Evolutionary conservation across 2,888 invertebrate genomes (phyloP).

Genomic region (Eumerus sabulonum): DNA sequence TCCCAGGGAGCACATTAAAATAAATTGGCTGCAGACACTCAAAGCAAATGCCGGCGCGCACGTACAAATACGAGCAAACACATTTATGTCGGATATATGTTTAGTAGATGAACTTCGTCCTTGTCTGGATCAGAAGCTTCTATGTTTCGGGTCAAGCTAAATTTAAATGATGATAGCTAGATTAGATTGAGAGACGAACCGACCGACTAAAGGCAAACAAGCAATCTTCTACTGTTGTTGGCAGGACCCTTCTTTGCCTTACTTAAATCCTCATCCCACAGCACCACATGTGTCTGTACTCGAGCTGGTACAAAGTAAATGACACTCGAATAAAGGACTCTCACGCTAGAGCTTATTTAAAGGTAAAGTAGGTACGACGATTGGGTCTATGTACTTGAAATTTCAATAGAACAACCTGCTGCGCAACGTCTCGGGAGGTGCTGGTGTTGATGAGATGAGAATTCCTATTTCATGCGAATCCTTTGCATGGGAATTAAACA

Average conservation of each 20-base stretch:
- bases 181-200: slow-evolving; percentile 35
- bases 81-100: too few species aligned
- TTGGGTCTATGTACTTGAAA: slow-evolving; percentile 30
- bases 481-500: slow-evolving; percentile 52
- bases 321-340: slow-evolving; percentile 54
- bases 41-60: slow-evolving; percentile 4
- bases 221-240: too few species aligned
- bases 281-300: slow-evolving; percentile 25
- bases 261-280: neutral
- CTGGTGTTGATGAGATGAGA: slow-evolving; percentile 15
- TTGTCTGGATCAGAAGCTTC: slow-evolving; percentile 49
- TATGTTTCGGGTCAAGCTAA: slow-evolving; percentile 54
- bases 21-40: slow-evolving; percentile 63
- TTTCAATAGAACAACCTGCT: slow-evolving; percentile 18
- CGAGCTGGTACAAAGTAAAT: slow-evolving; percentile 49
- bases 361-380: slow-evolving; percentile 7
- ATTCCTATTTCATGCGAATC: slow-evolving; percentile 28
- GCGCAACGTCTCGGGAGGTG: neutral
- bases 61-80: too few species aligned
- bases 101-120: slow-evolving; percentile 56
- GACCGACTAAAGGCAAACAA: neutral
- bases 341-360: slow-evolving; percentile 37
- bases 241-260: too few species aligned
- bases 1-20: slow-evolving; percentile 45
- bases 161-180: slow-evolving; percentile 62